Conservation (phyloP, 2,797 vertebrate species). For the Gymnoscopelus braueri region DNA sequence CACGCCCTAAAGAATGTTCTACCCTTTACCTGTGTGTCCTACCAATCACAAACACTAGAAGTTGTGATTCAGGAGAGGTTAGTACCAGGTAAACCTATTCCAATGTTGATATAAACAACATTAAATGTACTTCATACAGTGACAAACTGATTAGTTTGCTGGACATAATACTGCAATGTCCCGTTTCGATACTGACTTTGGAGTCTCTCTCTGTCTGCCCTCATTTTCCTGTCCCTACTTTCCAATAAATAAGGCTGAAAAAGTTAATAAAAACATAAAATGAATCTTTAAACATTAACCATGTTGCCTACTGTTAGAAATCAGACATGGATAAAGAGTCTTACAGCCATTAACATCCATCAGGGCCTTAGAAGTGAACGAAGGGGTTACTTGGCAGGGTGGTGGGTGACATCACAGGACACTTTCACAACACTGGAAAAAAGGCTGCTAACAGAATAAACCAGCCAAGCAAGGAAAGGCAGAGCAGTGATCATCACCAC, state of each 20-base stretch:
- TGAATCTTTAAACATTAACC: no score
- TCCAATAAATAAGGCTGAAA: no score
- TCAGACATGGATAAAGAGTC: neutral
- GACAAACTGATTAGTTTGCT: neutral
- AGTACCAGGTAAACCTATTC: neutral
- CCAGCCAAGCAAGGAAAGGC: slow-evolving; percentile 28
- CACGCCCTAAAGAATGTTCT: neutral
- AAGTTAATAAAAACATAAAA: no score
- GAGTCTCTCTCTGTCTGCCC: no score
- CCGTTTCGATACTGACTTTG: no score
- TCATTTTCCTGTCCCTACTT: no score
- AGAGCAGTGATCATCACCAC: slow-evolving; percentile 23
- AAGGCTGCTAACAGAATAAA: slow-evolving; percentile 18
- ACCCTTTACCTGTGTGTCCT: slow-evolving; percentile 5
- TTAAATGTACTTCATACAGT: neutral
- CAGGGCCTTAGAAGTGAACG: slow-evolving; percentile 3
- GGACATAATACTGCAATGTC: no score
- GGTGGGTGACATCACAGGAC: slow-evolving; percentile 4
- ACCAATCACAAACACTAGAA: neutral
- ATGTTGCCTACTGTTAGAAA: neutral
- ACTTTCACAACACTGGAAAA: slow-evolving; percentile 4
- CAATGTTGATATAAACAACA: neutral
- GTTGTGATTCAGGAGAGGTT: neutral
- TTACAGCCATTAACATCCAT: neutral
- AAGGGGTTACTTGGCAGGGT: neutral